Conservation (phyloP, 2,113 vertebrate genomes). For the Gasterosteus nipponicus region DNA sequence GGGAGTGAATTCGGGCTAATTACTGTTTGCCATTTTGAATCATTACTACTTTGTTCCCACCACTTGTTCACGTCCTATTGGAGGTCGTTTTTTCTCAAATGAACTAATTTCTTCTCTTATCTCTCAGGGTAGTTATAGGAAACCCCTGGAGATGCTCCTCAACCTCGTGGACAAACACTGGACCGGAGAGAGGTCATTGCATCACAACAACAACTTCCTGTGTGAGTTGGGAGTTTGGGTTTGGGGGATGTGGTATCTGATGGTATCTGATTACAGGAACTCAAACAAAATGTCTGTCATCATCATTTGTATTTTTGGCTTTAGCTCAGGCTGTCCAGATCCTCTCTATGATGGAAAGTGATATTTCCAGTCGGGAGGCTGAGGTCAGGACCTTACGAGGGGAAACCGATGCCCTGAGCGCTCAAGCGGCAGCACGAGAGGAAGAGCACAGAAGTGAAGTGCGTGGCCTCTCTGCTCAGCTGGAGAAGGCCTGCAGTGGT, state of each 20-base stretch:
- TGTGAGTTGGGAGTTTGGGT: slow-evolving; percentile 75
- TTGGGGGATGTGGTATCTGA: slow-evolving; percentile 35
- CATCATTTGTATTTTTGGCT: slow-evolving; percentile 49
- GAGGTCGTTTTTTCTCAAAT: neutral
- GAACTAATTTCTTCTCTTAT: neutral
- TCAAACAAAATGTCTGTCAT: slow-evolving; percentile 38
- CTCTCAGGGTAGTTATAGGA: slow-evolving; percentile 65
- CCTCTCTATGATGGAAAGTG: slow-evolving; percentile 78
- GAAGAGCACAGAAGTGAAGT: slow-evolving; percentile 63
- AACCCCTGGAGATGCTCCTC: slow-evolving; percentile 80
- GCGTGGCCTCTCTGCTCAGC: slow-evolving; percentile 61
- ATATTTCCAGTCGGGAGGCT: slow-evolving; percentile 62
- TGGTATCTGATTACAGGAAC: slow-evolving; percentile 39
- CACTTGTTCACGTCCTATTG: neutral
- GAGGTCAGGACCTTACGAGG: slow-evolving; percentile 72
- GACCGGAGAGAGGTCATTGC: slow-evolving; percentile 79
- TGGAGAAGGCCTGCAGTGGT: slow-evolving; percentile 67
- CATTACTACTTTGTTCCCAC: neutral
- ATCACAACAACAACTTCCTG: slow-evolving; percentile 81
- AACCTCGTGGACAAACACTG: slow-evolving; percentile 85
- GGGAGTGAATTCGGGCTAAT: neutral
- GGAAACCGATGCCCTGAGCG: slow-evolving; percentile 64
- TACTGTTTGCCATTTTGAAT: neutral
- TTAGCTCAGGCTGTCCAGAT: slow-evolving; percentile 82
- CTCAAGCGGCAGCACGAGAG: slow-evolving; percentile 57